Percentiles rank a stretch among this genome's conserved stretches.
phyloP scores from a whole-genome alignment of 2,797 vertebrate species.

The Clarias pachynema region DNA sequence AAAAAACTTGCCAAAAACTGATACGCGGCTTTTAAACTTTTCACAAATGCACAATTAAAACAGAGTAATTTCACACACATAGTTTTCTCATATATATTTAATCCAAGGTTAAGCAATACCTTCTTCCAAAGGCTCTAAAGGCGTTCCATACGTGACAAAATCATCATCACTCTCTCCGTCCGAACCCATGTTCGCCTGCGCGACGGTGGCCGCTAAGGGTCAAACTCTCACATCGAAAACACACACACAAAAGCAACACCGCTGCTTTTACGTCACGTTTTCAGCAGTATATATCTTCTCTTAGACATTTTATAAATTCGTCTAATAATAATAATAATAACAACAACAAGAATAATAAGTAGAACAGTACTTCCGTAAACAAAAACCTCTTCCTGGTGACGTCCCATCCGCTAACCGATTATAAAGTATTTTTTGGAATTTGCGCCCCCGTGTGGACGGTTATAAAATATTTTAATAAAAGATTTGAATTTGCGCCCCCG shows the following conservation, averaged over 20 bases:
- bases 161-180: slow-evolving; percentile 79
- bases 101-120: slow-evolving; percentile 65
- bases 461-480: no score
- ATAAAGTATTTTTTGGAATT: no score
- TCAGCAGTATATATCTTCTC: neutral
- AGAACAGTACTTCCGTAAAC: neutral
- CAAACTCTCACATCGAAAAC: neutral
- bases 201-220: slow-evolving; percentile 54
- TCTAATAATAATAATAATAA: neutral
- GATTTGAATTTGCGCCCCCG: no score
- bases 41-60: neutral
- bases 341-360: neutral
- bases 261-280: neutral
- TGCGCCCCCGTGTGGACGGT: no score
- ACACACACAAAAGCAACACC: neutral
- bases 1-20: neutral
- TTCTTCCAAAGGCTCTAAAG: slow-evolving; percentile 86
- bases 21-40: neutral
- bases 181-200: slow-evolving; percentile 75
- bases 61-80: neutral
- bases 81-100: neutral
- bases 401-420: no score
- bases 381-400: no score
- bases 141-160: slow-evolving; percentile 80
- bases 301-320: no score